Percentiles rank a stretch among this genome's conserved stretches.
These are phyloP conservation scores for Dendronephthya gigantea DNA, from an alignment of 64 coral and sea anemone species.

Conservation along the genomic window DNA sequence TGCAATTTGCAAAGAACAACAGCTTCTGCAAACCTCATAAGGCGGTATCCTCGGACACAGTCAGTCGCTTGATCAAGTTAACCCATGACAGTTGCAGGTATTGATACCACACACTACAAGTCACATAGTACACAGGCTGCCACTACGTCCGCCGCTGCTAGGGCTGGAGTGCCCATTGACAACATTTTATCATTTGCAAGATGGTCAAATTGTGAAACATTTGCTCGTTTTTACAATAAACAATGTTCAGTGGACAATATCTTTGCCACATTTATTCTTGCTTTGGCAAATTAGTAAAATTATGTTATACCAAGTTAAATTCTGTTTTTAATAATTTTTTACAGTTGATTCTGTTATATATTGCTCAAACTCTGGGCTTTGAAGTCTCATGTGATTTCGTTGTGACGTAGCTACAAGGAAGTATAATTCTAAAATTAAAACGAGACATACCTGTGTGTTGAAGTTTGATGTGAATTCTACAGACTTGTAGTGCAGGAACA, in stretches of 20 bases:
- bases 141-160: background rate
- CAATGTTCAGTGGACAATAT: background rate
- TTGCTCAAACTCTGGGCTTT: background rate
- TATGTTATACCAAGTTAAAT: no score
- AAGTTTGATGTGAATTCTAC: no score
- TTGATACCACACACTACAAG: background rate
- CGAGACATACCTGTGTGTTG: no score
- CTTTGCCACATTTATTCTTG: background rate
- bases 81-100: background rate
- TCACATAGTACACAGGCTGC: background rate
- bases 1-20: conserved; percentile 25
- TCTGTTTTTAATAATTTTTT: background rate
- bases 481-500: no score
- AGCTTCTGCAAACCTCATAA: conserved; percentile 48
- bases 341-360: background rate
- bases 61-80: background rate
- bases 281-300: background rate
- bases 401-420: background rate
- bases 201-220: conserved; percentile 15
- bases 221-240: background rate
- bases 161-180: background rate
- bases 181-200: background rate
- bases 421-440: no score
- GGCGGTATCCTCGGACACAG: conserved; percentile 21
- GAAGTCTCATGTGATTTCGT: background rate